phyloP scores from a whole-genome alignment of 35 echinoderm and acorn worm genomes.

The Heliocidaris erythrogramma region DNA sequence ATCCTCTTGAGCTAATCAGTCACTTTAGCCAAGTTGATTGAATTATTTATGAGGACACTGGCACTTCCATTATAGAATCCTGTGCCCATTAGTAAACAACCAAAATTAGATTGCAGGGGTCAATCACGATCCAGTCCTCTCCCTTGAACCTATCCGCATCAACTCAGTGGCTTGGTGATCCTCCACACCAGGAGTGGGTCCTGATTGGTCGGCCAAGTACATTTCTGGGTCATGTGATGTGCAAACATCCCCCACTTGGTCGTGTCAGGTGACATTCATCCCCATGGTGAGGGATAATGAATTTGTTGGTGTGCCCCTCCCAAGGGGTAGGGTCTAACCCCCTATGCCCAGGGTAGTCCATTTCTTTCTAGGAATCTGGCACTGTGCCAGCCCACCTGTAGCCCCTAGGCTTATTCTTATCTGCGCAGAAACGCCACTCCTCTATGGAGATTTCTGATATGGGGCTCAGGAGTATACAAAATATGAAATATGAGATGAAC shows the following conservation, averaged over 20 bases:
- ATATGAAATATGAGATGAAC: not conserved
- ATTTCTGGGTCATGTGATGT: constrained; percentile 46
- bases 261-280: constrained; percentile 30
- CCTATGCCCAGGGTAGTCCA: not conserved
- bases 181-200: not conserved
- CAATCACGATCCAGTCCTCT: not conserved
- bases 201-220: constrained; percentile 22
- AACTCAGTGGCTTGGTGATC: not conserved
- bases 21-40: not conserved
- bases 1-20: constrained; percentile 11
- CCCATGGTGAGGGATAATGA: constrained; percentile 53
- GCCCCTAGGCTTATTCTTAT: not conserved
- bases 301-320: constrained; percentile 13
- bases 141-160: not conserved
- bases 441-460: not conserved
- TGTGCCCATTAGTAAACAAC: constrained; percentile 20
- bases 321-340: not conserved
- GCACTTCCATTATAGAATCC: constrained; percentile 13
- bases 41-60: constrained; percentile 22
- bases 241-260: constrained; percentile 50
- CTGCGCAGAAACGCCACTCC: not conserved
- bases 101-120: constrained; percentile 42
- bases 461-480: not conserved
- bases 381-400: constrained; percentile 40
- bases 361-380: not conserved